Evolutionary conservation across 2,113 vertebrate genomes (phyloP).

Genomic region (Protomyctophum bolini): DNA sequence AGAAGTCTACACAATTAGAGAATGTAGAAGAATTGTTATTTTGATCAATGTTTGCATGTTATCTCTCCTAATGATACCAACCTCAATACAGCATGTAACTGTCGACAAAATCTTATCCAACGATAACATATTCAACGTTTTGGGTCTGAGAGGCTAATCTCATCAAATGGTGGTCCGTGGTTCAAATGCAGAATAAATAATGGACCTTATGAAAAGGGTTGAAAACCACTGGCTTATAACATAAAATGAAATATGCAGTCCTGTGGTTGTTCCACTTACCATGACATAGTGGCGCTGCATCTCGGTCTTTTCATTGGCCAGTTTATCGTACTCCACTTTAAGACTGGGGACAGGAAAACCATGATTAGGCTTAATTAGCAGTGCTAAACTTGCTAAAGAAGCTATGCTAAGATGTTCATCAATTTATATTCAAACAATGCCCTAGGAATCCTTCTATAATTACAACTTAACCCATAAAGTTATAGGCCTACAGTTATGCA

Average conservation of each 20-base stretch:
- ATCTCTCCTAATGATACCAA: too few relatives aligned
- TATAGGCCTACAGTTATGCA: not conserved
- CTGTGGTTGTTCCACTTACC: conserved; percentile 78
- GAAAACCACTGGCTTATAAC: not conserved
- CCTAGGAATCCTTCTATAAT: too few relatives aligned
- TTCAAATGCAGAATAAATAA: too few relatives aligned
- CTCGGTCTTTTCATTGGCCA: conserved; percentile 96
- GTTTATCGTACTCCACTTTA: conserved; percentile 96
- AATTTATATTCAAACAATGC: not conserved
- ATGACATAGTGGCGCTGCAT: conserved; percentile 98
- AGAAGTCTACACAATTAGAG: too few relatives aligned
- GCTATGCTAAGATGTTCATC: not conserved
- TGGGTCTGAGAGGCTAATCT: too few relatives aligned
- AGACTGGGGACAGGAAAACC: conserved; percentile 65
- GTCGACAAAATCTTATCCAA: too few relatives aligned
- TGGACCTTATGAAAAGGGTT: too few relatives aligned
- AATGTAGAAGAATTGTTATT: too few relatives aligned
- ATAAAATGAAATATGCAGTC: conserved; percentile 40
- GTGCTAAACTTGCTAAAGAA: not conserved
- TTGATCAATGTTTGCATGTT: too few relatives aligned
- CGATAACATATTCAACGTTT: too few relatives aligned
- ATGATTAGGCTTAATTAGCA: not conserved
- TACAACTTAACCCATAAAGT: not conserved
- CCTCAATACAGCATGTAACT: too few relatives aligned
- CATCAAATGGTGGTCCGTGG: too few relatives aligned